phyloP scores from a whole-genome alignment of 2,888 invertebrate species.

The Atherix ibis region DNA sequence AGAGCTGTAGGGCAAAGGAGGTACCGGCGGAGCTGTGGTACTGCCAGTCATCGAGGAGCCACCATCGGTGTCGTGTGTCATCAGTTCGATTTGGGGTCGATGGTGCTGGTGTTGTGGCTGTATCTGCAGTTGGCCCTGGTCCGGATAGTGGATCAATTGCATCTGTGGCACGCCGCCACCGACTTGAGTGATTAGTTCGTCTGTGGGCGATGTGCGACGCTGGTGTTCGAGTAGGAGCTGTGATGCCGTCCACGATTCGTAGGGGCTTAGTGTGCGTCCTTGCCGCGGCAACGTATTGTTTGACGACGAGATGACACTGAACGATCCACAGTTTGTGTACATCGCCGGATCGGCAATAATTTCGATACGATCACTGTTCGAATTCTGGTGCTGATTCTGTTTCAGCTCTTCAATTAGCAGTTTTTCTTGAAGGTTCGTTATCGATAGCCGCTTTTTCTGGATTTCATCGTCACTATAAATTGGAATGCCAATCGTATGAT shows the following conservation, averaged over 20 bases:
- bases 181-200: slow-evolving; percentile 8
- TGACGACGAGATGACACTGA: slow-evolving; percentile 14
- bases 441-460: slow-evolving; percentile 19
- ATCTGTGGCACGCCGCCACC: not conserved
- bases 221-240: slow-evolving; percentile 43
- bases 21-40: not conserved
- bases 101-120: slow-evolving; percentile 16
- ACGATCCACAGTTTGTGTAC: slow-evolving; percentile 5
- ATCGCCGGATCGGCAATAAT: slow-evolving; percentile 2
- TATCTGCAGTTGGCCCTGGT: slow-evolving; percentile 21
- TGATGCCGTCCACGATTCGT: slow-evolving; percentile 43
- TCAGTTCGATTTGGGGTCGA: slow-evolving; percentile 3
- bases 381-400: slow-evolving; percentile 28
- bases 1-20: not conserved
- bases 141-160: slow-evolving; percentile 11
- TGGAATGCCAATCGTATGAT: slow-evolving; percentile 33
- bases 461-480: slow-evolving; percentile 12
- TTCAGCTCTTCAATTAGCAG: slow-evolving; percentile 33
- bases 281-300: slow-evolving; percentile 31
- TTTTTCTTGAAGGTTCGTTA: slow-evolving; percentile 23
- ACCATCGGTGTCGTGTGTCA: slow-evolving; percentile 8
- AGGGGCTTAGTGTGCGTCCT: slow-evolving; percentile 35
- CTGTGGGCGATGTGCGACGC: slow-evolving; percentile 21
- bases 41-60: slow-evolving; percentile 5
- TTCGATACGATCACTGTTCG: slow-evolving; percentile 14